Conservation (phyloP, 2,797 vertebrate species). For the Spheniscus humboldti region DNA sequence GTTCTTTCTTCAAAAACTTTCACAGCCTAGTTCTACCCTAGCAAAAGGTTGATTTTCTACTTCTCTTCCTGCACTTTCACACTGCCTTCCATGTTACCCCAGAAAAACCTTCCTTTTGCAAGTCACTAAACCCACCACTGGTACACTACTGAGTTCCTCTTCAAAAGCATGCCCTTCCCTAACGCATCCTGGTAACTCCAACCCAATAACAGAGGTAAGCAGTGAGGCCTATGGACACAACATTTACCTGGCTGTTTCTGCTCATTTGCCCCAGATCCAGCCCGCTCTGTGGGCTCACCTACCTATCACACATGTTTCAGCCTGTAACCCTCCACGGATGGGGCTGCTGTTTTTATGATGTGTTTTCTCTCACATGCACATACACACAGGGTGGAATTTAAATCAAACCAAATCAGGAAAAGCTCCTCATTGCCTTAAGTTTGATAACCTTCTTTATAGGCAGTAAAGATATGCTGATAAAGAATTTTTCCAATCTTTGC, state of each 20-base stretch:
- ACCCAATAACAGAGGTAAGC: not conserved
- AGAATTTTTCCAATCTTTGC: not conserved
- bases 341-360: not conserved
- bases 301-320: not conserved
- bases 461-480: not conserved
- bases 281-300: not conserved
- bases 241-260: not conserved
- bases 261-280: not conserved
- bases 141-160: not conserved
- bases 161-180: not conserved
- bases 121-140: not conserved
- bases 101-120: not conserved
- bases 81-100: not conserved
- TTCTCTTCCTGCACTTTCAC: not conserved
- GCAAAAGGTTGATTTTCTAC: not conserved
- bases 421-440: not conserved
- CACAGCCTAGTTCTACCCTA: not conserved
- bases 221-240: not conserved
- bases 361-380: not conserved
- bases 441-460: not conserved
- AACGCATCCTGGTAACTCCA: accelerated
- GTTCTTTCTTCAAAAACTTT: not conserved
- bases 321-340: not conserved
- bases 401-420: not conserved
- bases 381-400: not conserved